phyloP scores from a whole-genome alignment of 2,113 vertebrate species.

The Perca fluviatilis region DNA sequence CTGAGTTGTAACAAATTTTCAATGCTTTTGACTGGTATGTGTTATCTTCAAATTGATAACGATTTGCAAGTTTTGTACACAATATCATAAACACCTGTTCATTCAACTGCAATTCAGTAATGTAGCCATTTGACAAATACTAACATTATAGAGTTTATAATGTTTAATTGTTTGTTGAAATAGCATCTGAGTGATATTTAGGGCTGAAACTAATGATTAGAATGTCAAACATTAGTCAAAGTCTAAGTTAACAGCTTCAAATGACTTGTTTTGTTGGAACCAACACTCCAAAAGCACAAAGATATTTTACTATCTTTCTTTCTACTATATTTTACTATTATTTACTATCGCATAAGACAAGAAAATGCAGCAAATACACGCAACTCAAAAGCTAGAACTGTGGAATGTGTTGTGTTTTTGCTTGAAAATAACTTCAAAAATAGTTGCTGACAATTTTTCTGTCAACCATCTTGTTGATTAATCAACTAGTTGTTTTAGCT shows the following conservation, averaged over 20 bases:
- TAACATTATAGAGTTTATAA: not conserved
- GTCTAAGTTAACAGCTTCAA: not conserved
- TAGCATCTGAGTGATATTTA: not conserved
- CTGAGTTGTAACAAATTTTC: not conserved
- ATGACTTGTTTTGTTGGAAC: not conserved
- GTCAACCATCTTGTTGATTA: not conserved
- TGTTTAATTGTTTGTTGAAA: not conserved
- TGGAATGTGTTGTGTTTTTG: too few relatives aligned
- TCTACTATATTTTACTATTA: not conserved
- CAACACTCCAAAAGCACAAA: not conserved
- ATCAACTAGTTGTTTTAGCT: not conserved
- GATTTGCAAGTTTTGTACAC: not conserved
- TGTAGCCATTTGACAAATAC: not conserved
- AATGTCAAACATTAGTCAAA: not conserved
- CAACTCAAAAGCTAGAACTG: too few relatives aligned
- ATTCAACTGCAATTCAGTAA: not conserved
- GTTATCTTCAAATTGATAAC: not conserved
- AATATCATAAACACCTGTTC: not conserved
- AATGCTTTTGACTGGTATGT: not conserved
- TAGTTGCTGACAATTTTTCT: not conserved
- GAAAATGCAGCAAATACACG: not conserved
- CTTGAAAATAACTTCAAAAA: not conserved
- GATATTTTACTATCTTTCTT: not conserved
- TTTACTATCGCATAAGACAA: not conserved
- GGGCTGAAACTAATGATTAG: not conserved